Base-by-base conservation (phyloP, 2,888 invertebrate species). In the Liposcelis brunnea region DNA sequence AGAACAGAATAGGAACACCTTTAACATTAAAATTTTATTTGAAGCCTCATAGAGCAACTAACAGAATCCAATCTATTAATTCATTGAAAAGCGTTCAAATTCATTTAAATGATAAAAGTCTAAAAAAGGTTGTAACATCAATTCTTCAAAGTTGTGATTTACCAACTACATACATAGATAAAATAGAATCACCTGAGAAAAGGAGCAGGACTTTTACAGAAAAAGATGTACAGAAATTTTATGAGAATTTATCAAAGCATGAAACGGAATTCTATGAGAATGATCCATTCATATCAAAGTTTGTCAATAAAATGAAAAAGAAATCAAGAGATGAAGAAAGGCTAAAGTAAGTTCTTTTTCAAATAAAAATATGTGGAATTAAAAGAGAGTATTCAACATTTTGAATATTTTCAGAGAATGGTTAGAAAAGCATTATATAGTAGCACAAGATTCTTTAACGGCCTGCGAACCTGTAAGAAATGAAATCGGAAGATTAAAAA, bases 71-170 rank as follows among this genome's bases (percentile, higher is more conserved):
- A 6, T 6, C 4, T n/a, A 1, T 12, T 14, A 12, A 14, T 8
- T 12, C 6, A 49, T 81, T 85, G 53, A 79, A 77, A 54, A 60
- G 80, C 49, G 78, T 91, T 1, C 75, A 77, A 56, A 78, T 91
- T 48, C 69, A 74, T 44, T 61, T 91, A 49, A 74, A 73, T 48
- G 75, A 78, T 32, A 67, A 66, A 49, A 74, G 78, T 63, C 65
- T 87, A 42, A 71, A 79, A 48, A 76, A 80, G 54, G 75, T 80
- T 6, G 77, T 91, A 33, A 68, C 80, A 7, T 77, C 75, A 35
- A 74, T 93, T 51, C 66, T 93, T 49, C 75, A 76, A 59, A 75
- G 81, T 26, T 90, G 89, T 64, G 75, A 84, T 59, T 71, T 93
- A 49, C 75, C 90, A 4, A 86, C 90, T n/a, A 80, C 80, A 36